Conservation (phyloP, 30 jellyfish, hydroid and myxozoan genomes). For the Turritopsis rubra region DNA sequence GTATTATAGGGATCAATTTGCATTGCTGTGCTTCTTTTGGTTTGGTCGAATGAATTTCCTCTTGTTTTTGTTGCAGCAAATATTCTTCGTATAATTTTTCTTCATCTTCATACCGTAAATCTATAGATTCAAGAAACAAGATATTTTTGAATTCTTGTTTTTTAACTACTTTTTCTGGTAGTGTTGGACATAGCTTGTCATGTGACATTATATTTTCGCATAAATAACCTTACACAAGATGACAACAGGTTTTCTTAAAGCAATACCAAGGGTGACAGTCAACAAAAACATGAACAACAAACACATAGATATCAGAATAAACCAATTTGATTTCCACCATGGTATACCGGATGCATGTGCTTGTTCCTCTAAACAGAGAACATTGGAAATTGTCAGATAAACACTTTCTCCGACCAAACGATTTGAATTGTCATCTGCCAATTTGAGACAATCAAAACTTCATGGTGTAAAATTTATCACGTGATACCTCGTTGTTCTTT, state of each 20-base stretch:
- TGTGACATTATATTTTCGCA: no score
- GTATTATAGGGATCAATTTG: background rate
- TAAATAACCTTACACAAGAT: no score
- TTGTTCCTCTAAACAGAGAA: slow-evolving; percentile 40
- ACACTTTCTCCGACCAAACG: no score
- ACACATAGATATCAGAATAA: slow-evolving; percentile 59
- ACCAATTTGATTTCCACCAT: slow-evolving; percentile 89
- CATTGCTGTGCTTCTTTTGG: background rate
- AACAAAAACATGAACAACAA: slow-evolving; percentile 30
- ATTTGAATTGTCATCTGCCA: no score
- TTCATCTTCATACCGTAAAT: background rate
- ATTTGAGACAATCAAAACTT: no score
- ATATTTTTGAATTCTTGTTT: no score
- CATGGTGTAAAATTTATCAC: no score
- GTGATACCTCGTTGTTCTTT: no score
- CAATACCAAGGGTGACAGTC: background rate
- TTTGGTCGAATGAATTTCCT: background rate
- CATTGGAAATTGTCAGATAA: background rate
- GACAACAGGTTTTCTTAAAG: background rate
- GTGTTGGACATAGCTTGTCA: no score
- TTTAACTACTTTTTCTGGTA: no score
- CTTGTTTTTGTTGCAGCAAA: background rate
- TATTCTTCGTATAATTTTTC: background rate
- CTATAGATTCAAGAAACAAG: no score
- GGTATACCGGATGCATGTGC: slow-evolving; percentile 69